Percentiles rank a stretch among this genome's conserved stretches.
These are phyloP conservation scores for Psilanteris sp. DNA, from an alignment of 1,140 invertebrate genomes.

Conservation along the genomic window DNA sequence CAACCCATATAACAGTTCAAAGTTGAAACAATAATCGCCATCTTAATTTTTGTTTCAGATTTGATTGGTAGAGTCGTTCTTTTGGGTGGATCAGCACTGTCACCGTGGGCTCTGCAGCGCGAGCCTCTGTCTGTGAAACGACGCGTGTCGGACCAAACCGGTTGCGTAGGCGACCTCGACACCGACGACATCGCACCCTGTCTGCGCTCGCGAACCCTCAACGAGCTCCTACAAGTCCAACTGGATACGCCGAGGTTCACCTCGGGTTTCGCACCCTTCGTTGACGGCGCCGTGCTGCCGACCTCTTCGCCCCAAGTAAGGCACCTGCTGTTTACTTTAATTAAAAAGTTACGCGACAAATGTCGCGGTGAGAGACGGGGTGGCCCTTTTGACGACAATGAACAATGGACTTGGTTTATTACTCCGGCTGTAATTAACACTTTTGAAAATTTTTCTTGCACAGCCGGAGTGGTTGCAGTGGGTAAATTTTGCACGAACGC, in stretches of 20 bases:
- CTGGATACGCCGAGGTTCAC: conserved; percentile 90
- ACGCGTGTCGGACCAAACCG: conserved; percentile 88
- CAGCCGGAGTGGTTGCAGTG: background rate
- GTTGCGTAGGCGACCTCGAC: conserved; percentile 87
- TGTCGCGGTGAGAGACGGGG: background rate
- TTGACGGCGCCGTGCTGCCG: conserved; percentile 89
- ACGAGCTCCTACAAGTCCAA: conserved; percentile 85
- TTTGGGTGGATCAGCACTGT: conserved; percentile 95
- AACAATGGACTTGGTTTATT: conserved; percentile 29
- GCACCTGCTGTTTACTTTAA: conserved; percentile 17
- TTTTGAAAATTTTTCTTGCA: conserved; percentile 8
- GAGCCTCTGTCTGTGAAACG: conserved; percentile 90
- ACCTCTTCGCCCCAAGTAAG: conserved; percentile 68
- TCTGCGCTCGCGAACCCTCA: conserved; percentile 86
- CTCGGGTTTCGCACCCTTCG: conserved; percentile 92
- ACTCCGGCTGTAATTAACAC: conserved; percentile 40
- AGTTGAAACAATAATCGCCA: conserved; percentile 5
- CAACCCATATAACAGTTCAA: no score
- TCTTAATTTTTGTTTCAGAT: conserved; percentile 80
- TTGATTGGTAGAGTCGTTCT: conserved; percentile 94
- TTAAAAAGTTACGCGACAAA: conserved; percentile 36
- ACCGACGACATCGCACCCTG: conserved; percentile 92
- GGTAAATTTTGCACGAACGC: conserved; percentile 3
- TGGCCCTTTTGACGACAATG: background rate
- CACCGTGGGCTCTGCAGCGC: conserved; percentile 95